Conservation (phyloP, 2,797 vertebrate genomes). For the Okamejei kenojei region DNA sequence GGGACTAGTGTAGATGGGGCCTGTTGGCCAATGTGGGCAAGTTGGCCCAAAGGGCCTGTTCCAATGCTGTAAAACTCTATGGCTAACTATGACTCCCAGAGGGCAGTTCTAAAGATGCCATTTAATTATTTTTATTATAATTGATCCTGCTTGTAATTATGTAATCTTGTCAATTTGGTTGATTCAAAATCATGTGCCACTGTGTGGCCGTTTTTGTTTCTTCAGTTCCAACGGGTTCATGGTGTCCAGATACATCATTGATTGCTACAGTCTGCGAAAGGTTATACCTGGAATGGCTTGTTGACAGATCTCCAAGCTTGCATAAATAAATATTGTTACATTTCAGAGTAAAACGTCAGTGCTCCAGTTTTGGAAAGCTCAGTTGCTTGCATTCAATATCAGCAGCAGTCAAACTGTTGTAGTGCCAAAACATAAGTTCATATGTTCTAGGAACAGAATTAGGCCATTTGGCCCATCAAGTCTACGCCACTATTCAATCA, state of each 20-base stretch:
- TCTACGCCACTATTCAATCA: too few relatives aligned
- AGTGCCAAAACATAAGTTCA: background rate
- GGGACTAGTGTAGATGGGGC: too few relatives aligned
- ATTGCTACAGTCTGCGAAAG: background rate
- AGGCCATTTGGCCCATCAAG: too few relatives aligned
- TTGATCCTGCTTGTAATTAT: background rate
- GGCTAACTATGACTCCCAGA: too few relatives aligned
- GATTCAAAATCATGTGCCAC: background rate
- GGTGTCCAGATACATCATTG: background rate
- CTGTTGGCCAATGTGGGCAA: too few relatives aligned
- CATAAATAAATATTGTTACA: conserved; percentile 9
- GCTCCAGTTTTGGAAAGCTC: background rate
- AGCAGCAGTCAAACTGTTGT: background rate
- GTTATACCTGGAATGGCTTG: background rate
- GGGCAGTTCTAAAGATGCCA: too few relatives aligned
- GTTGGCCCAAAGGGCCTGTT: too few relatives aligned
- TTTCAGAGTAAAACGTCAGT: too few relatives aligned
- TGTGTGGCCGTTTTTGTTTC: background rate
- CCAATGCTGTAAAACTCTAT: too few relatives aligned
- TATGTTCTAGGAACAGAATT: too few relatives aligned
- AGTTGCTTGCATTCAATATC: background rate
- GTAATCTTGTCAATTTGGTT: background rate
- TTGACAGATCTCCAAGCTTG: background rate
- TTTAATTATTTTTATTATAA: too few relatives aligned
- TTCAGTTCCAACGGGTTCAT: background rate